Evolutionary conservation across 2,797 vertebrate species (phyloP).

Genomic region (Crax fasciolata): DNA sequence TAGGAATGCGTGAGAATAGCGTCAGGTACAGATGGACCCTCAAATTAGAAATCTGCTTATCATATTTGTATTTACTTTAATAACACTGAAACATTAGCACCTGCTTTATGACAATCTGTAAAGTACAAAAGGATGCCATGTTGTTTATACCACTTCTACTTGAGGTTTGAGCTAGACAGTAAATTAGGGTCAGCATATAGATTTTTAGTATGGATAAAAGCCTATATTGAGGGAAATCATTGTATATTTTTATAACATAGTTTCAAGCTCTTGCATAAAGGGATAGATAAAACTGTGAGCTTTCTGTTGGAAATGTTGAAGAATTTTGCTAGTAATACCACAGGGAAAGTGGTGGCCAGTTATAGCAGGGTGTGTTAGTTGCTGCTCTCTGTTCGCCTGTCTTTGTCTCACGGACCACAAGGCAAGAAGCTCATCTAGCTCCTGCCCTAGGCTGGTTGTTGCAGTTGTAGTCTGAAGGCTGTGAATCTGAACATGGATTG

Average conservation of each 20-base stretch:
- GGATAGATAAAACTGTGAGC: not conserved
- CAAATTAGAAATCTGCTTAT: not conserved
- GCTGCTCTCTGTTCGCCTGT: not conserved
- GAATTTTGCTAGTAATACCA: not conserved
- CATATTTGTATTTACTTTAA: not conserved
- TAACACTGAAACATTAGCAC: not conserved
- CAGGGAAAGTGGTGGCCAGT: accelerated
- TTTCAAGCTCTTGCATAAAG: not conserved
- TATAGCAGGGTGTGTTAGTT: not conserved
- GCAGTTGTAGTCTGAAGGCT: not conserved
- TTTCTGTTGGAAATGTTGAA: not conserved
- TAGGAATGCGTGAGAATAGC: not conserved
- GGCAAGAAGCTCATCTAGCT: not conserved
- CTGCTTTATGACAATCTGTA: not conserved
- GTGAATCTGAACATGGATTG: not conserved
- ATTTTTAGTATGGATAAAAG: not conserved
- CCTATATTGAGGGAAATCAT: not conserved
- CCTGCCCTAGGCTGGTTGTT: not conserved
- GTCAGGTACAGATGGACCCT: not conserved
- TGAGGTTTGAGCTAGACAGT: not conserved
- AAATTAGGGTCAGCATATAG: not conserved
- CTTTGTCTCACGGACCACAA: not conserved
- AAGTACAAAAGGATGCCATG: not conserved
- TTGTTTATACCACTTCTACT: not conserved
- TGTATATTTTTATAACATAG: not conserved